Evolutionary conservation across 2,888 invertebrate species (phyloP).

Genomic region (Microctonus aethiopoides): DNA sequence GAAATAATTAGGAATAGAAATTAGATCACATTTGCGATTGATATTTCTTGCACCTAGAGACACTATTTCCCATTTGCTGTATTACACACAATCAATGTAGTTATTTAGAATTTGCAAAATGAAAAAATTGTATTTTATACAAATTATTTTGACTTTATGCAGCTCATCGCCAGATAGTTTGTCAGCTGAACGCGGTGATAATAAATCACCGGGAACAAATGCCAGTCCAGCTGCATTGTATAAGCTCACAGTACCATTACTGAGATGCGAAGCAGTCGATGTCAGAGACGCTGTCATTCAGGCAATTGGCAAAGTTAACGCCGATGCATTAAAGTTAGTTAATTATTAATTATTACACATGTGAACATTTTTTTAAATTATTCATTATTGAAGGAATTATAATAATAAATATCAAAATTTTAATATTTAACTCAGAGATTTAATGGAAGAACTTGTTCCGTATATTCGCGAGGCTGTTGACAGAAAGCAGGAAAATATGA

Average conservation of each 20-base stretch:
- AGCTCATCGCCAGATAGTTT: constrained; percentile 93
- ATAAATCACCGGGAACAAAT: constrained; percentile 76
- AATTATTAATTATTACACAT: neutral
- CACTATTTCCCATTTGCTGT: neutral
- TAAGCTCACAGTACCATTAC: constrained; percentile 90
- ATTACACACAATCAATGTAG: neutral
- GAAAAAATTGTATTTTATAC: neutral
- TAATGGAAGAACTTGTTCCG: constrained; percentile 94
- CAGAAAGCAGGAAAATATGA: constrained; percentile 96
- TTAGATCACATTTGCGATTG: constrained; percentile 18
- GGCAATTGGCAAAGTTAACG: constrained; percentile 95
- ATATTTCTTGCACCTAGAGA: constrained; percentile 24
- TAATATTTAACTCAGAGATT: constrained; percentile 74
- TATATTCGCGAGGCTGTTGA: constrained; percentile 96
- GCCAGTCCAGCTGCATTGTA: constrained; percentile 89
- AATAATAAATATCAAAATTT: constrained; percentile 3
- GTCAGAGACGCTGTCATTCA: constrained; percentile 94
- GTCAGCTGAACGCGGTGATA: constrained; percentile 83
- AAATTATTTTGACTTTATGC: constrained; percentile 46
- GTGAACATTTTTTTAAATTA: neutral
- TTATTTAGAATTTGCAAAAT: neutral
- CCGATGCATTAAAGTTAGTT: constrained; percentile 90
- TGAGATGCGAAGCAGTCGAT: constrained; percentile 93
- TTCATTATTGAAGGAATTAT: neutral
- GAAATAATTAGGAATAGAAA: neutral